Evolutionary conservation across 1,140 invertebrate genomes (phyloP).

Genomic region (Papilio machaon): DNA sequence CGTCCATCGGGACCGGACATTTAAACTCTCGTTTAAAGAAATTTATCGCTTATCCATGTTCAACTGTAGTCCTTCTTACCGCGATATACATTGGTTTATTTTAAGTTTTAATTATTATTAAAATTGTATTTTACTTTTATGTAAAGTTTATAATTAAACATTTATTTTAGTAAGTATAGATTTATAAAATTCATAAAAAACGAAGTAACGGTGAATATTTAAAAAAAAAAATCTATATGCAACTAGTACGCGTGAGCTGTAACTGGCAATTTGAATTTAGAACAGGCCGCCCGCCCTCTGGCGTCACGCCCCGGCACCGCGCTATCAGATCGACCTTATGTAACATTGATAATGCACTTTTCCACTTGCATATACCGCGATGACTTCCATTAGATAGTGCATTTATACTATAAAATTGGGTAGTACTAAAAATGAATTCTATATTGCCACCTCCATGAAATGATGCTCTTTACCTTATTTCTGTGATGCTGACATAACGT

Average conservation of each 20-base stretch:
- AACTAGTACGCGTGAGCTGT: slow-evolving; percentile 63
- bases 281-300: slow-evolving; percentile 58
- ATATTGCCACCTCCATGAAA: neutral
- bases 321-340: slow-evolving; percentile 67
- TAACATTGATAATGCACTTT: slow-evolving; percentile 70
- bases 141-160: no score
- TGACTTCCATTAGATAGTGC: slow-evolving; percentile 46
- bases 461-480: neutral
- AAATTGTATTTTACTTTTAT: no score
- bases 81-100: no score
- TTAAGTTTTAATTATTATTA: no score
- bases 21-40: no score
- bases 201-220: neutral
- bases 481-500: no score
- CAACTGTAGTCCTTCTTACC: no score
- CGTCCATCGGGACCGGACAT: no score
- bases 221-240: slow-evolving; percentile 48
- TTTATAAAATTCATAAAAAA: neutral
- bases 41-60: no score
- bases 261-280: slow-evolving; percentile 75
- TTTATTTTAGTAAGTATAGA: no score
- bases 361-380: slow-evolving; percentile 53
- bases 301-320: slow-evolving; percentile 59
- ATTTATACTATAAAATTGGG: neutral
- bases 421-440: neutral